Base-by-base conservation (phyloP, 2,797 vertebrate species). In the Trachops cirrhosus region DNA sequence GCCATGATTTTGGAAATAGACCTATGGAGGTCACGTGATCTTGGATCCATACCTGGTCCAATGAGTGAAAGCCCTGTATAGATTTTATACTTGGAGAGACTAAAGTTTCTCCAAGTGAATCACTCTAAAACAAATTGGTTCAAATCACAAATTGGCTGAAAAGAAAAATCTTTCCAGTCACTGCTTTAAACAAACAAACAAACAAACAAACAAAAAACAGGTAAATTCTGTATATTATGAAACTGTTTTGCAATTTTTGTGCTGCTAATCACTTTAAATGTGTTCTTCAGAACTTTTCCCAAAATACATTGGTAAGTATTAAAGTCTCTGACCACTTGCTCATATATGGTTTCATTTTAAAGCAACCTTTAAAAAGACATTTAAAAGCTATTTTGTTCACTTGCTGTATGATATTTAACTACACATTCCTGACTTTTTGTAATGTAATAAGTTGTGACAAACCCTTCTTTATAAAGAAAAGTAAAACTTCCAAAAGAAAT, bases 221-320 rank as follows among this genome's bases (percentile, higher is more conserved):
- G 6, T 71, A 50, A 84, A 74, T 89, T 91, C 7, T 37, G 14
- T 50, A 11, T 37, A 71, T 83, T 34, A 24, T 86, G 21, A 50
- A 73, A 89, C 19, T 29, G 10, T 57, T 64, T 86, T 94, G 37
- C 21, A 18, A 73, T 54, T 86, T 94, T 82, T 78, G 48, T 62
- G 24, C 54, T 78, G 57, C 24, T 48, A 21, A 48, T 91, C 9
- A 59, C 50, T 92, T 85, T 70, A 92, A 57, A 68, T 32, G 1
- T 84, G 91, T 96, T 91, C 64, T 94, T 97, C 22, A 48, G 52
- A 87, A 92, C 50, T 37, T 54, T 79, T 54, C 9, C 24, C 34
- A 78, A 86, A 83, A 57, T 78, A 88, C 92, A 79, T 18, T 46
- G 62, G 10, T 68, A 92, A 83, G 68, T 34, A 74, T 70, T 82